Base-by-base conservation (phyloP, 2,888 invertebrate genomes). In the Microplitis deprimator region DNA sequence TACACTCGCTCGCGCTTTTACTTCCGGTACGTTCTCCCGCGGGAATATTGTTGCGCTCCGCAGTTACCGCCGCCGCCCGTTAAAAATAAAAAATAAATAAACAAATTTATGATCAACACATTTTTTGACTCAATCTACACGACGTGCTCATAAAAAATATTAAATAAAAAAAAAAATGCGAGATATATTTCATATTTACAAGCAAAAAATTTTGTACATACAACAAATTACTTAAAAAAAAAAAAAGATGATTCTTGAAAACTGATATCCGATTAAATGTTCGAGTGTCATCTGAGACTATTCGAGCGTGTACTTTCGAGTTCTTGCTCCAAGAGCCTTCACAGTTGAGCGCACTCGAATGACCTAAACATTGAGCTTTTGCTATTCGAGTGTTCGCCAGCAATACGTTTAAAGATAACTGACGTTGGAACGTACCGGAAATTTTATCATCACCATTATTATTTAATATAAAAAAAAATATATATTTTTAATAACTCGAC, bases 1-100 rank as follows among this genome's bases (percentile, higher is more conserved):
- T 88, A 77, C 74, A 69, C 69, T 60, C 68, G 91, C 91, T 92
- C 91, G 90, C 91, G 91, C 90, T 91, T 91, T 8, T 91, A 65
- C 79, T 81, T 73, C 50, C 50, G 39, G 59, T 73, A 69, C 61
- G 68, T 79, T 76, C 91, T 90, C 90, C 91, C 90, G 91, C 91
- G 91, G 91, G 90, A 90, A 50, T 90, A 88, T 87, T 84, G 89
- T 91, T 76, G 64, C 73, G 13, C 50, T 50, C 8, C 4, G 13
- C 50, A 13, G 13, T 50, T 13, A 10, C 10, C 41, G 10, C 41
- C 41, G 6, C 41, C 7, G 10, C 10, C 10, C 7, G 41, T 7
- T 10, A 1, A 50, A 50, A 50, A 50, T 10, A 50, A 50, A 50
- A 10, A 50, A 50, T 10, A 50, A 0, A 50, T 4, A 50, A 1